These are phyloP conservation scores for Anthonomus grandis DNA, from an alignment of 1,140 invertebrate species.

Conservation along the genomic window DNA sequence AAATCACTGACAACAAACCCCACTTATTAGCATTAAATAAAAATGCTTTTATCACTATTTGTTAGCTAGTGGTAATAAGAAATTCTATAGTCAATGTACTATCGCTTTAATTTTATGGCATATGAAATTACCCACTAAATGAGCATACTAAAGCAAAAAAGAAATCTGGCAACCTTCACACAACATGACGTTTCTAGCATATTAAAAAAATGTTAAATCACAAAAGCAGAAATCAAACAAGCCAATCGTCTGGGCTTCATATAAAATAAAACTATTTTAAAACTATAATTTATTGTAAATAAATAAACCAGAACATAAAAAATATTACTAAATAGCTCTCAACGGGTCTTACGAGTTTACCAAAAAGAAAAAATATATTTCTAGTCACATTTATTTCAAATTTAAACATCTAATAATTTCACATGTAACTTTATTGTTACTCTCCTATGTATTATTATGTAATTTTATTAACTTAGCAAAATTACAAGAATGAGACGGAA, in stretches of 20 bases:
- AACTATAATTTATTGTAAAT: conserved; percentile 28
- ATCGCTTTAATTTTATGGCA: no score
- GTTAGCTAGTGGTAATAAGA: no score
- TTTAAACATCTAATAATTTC: conserved; percentile 46
- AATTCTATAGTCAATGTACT: no score
- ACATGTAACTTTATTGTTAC: conserved; percentile 36
- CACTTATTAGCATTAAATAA: no score
- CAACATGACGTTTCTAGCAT: no score
- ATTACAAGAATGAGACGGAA: conserved; percentile 21
- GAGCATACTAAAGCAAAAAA: no score
- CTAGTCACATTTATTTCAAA: conserved; percentile 45
- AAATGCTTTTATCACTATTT: no score
- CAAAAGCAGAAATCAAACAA: background rate
- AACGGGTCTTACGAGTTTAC: conserved; percentile 15
- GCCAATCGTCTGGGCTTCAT: no score
- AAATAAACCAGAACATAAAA: conserved; percentile 24
- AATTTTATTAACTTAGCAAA: conserved; percentile 16
- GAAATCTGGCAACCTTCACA: no score
- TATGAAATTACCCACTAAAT: no score
- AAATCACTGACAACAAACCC: no score
- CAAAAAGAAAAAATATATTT: conserved; percentile 27
- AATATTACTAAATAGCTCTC: conserved; percentile 7
- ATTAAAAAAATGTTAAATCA: background rate
- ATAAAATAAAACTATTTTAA: conserved; percentile 1
- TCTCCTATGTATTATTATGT: conserved; percentile 21